These are phyloP conservation scores for Malurus elegans DNA, from an alignment of 2,113 vertebrate species.

Conservation along the genomic window DNA sequence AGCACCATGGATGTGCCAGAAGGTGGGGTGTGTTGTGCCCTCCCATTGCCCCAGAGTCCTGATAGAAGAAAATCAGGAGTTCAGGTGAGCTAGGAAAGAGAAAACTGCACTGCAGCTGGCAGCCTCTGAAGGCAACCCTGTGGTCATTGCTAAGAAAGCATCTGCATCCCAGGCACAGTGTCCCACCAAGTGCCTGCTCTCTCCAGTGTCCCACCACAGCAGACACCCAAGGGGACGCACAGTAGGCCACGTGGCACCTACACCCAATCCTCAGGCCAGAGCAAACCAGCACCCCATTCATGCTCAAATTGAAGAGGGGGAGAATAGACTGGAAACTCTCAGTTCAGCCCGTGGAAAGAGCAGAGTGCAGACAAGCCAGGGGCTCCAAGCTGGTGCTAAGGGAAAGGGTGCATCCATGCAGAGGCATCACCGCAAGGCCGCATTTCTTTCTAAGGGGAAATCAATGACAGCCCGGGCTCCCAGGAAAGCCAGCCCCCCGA, in stretches of 20 bases:
- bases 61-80: not conserved
- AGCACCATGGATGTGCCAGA: not conserved
- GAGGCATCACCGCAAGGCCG: not conserved
- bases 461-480: not conserved
- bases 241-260: rapidly evolving
- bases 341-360: not conserved
- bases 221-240: rapidly evolving
- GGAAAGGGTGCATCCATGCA: not conserved
- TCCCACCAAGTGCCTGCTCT: not conserved
- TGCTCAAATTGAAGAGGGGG: not conserved
- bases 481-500: not conserved
- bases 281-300: not conserved
- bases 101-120: slow-evolving; percentile 13
- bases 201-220: not conserved
- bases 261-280: not conserved
- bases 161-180: not conserved
- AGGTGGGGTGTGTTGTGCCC: not conserved
- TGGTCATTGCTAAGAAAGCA: not conserved
- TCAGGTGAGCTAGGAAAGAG: not conserved
- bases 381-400: not conserved
- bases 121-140: not conserved
- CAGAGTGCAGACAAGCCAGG: rapidly evolving
- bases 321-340: not conserved
- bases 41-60: not conserved
- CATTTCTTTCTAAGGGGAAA: not conserved